Percentiles rank a stretch among this genome's conserved stretches.
Evolutionary conservation across 2,888 invertebrate genomes (phyloP).

Genomic region (Ophioninae sp.): DNA sequence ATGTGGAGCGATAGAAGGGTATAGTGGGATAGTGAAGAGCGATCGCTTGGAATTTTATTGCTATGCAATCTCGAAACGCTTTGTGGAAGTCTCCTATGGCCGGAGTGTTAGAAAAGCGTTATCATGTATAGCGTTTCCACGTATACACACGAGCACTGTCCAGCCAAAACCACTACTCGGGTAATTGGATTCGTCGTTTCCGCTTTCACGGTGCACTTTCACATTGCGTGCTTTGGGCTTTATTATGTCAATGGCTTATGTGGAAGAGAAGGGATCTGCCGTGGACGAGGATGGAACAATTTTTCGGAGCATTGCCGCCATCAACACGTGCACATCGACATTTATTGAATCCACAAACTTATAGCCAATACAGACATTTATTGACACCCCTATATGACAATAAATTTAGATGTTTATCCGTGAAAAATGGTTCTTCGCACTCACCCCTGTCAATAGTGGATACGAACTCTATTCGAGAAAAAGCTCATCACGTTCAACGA

Average conservation of each 20-base stretch:
- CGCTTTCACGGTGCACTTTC: constrained; percentile 20
- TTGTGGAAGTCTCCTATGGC: constrained; percentile 40
- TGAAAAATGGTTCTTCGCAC: background rate
- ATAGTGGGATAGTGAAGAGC: constrained; percentile 1
- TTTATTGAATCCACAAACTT: background rate
- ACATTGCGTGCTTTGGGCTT: constrained; percentile 1
- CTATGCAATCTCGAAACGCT: constrained; percentile 50
- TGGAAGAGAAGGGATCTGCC: background rate
- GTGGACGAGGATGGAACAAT: background rate
- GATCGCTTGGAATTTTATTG: constrained; percentile 59
- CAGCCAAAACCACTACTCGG: constrained; percentile 36
- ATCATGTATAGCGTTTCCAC: background rate
- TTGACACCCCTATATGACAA: background rate
- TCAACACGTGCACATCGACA: background rate
- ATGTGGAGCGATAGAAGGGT: background rate
- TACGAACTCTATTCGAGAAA: background rate
- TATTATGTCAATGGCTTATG: background rate
- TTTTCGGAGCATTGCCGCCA: background rate
- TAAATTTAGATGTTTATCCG: background rate
- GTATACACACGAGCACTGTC: background rate
- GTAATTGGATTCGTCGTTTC: constrained; percentile 59
- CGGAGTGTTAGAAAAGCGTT: constrained; percentile 11
- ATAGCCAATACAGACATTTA: no score
- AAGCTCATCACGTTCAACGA: background rate
- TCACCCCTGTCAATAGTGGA: background rate